These are phyloP conservation scores for Molossus alvarezi DNA, from an alignment of 2,797 vertebrate genomes.

Conservation along the genomic window DNA sequence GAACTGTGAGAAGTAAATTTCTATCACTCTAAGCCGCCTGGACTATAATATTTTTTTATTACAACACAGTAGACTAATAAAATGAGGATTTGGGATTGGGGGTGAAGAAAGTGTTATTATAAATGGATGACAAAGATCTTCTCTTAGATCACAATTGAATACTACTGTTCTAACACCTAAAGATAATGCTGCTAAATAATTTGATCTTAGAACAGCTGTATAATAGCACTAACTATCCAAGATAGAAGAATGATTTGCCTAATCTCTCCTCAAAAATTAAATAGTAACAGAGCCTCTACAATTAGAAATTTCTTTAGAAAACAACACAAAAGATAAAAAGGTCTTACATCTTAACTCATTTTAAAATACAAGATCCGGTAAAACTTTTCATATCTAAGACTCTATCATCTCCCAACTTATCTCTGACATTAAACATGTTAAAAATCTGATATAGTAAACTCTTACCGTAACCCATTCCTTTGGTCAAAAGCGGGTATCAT, in stretches of 20 bases:
- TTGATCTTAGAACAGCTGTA: background rate
- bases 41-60: background rate
- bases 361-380: conserved; percentile 45
- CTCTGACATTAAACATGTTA: conserved; percentile 16
- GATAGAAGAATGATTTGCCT: conserved; percentile 23
- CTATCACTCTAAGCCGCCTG: background rate
- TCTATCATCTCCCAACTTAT: conserved; percentile 56
- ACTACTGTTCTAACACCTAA: background rate
- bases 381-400: conserved; percentile 50
- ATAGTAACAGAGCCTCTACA: background rate
- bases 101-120: background rate
- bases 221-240: background rate
- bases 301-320: conserved; percentile 58
- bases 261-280: background rate
- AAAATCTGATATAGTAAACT: conserved; percentile 57
- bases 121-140: background rate
- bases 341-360: conserved; percentile 35
- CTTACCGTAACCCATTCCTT: conserved; percentile 97
- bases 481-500: conserved; percentile 99
- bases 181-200: conserved; percentile 5
- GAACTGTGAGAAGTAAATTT: background rate
- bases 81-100: background rate
- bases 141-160: background rate
- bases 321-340: background rate
- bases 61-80: background rate